Evolutionary conservation across 2,888 invertebrate genomes (phyloP).

Genomic region (Pseudoips prasinana): DNA sequence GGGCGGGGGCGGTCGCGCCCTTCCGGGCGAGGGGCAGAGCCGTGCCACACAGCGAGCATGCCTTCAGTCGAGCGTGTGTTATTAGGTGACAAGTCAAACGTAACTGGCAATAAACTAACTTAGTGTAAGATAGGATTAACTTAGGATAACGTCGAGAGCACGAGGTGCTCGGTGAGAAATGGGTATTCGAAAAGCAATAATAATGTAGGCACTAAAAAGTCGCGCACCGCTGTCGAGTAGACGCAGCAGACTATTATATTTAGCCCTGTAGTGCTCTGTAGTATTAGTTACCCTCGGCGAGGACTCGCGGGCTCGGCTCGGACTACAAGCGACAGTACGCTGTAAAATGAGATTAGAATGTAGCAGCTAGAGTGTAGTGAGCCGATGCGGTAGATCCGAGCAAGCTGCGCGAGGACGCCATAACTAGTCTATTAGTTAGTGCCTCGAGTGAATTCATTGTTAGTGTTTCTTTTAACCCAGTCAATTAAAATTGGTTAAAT

Average conservation of each 20-base stretch:
- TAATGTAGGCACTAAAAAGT: slow-evolving; percentile 73
- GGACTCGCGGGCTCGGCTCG: slow-evolving; percentile 12
- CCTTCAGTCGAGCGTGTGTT: slow-evolving; percentile 70
- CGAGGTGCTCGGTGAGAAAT: slow-evolving; percentile 76
- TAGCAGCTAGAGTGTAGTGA: slow-evolving; percentile 32
- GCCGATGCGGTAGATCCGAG: slow-evolving; percentile 10
- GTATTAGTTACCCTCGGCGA: slow-evolving; percentile 24
- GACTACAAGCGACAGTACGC: slow-evolving; percentile 9
- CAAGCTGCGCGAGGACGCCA: slow-evolving; percentile 28
- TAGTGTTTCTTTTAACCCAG: slow-evolving; percentile 64
- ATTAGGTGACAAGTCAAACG: slow-evolving; percentile 62
- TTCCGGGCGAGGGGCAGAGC: slow-evolving; percentile 50
- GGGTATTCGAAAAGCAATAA: slow-evolving; percentile 83
- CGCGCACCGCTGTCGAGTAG: slow-evolving; percentile 70
- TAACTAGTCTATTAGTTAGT: slow-evolving; percentile 56
- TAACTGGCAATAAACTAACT: slow-evolving; percentile 76
- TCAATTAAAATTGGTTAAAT: slow-evolving; percentile 60
- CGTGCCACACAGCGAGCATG: slow-evolving; percentile 61
- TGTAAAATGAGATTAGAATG: slow-evolving; percentile 20
- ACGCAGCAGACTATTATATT: slow-evolving; percentile 51
- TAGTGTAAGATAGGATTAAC: slow-evolving; percentile 65
- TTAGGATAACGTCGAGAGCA: slow-evolving; percentile 62
- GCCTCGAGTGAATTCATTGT: slow-evolving; percentile 72
- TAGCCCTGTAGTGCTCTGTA: slow-evolving; percentile 55
- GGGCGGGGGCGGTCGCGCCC: slow-evolving; percentile 41